A percentile compares a stretch with the other conserved stretches of the same genome.
Evolutionary conservation across 2,888 invertebrate species (phyloP).

Genomic region (Neoscelio sp.): DNA sequence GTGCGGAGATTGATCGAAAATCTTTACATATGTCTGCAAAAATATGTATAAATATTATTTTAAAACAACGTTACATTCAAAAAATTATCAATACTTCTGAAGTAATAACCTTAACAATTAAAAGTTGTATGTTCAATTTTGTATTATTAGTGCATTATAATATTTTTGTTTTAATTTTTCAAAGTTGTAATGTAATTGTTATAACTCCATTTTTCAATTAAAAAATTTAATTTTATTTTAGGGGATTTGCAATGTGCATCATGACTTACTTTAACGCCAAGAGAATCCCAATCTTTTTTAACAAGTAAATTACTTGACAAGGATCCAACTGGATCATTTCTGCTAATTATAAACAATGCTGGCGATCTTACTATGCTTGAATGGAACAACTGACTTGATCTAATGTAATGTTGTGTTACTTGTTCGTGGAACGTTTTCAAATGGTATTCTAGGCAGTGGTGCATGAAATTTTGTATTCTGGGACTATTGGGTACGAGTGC

Average conservation of each 20-base stretch:
- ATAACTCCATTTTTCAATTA: no score
- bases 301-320: conserved; percentile 89
- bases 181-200: no score
- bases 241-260: no score
- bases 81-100: conserved; percentile 18
- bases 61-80: conserved; percentile 10
- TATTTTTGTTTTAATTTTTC: background rate
- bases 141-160: background rate
- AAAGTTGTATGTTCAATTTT: no score
- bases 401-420: conserved; percentile 92
- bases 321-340: conserved; percentile 90
- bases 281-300: conserved; percentile 89
- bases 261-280: conserved; percentile 88
- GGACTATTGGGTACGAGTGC: conserved; percentile 84
- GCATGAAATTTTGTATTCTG: conserved; percentile 82
- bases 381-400: conserved; percentile 93
- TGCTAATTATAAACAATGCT: conserved; percentile 88
- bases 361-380: conserved; percentile 90
- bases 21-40: conserved; percentile 86
- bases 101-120: conserved; percentile 2
- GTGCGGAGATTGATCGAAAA: conserved; percentile 91
- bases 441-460: conserved; percentile 85
- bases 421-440: conserved; percentile 92
- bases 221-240: background rate
- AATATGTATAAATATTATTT: background rate